Percentiles rank a stretch among this genome's conserved stretches.
phyloP scores from a whole-genome alignment of 2,888 invertebrate genomes.

The Lasioglossum villosulum region DNA sequence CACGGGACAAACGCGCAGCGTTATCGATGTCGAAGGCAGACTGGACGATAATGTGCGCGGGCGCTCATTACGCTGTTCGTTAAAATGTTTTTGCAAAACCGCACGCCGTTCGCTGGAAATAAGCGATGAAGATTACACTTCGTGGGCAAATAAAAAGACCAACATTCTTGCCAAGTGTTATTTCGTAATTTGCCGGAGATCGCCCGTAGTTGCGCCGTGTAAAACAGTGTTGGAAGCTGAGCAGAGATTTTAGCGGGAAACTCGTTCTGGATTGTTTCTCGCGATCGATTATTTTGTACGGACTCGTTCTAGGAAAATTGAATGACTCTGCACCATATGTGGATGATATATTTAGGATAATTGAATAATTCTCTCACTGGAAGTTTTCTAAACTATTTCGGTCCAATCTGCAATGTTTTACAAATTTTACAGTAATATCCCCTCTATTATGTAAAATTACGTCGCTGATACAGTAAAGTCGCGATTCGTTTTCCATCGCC shows the following conservation, averaged over 20 bases:
- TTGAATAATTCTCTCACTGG: background rate
- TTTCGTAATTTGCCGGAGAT: slow-evolving; percentile 6
- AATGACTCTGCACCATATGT: background rate
- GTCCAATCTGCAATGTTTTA: background rate
- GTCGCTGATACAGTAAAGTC: too few species aligned
- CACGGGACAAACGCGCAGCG: slow-evolving; percentile 17
- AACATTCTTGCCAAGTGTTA: background rate
- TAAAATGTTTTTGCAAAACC: slow-evolving; percentile 15
- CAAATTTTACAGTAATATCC: background rate
- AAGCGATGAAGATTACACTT: slow-evolving; percentile 21
- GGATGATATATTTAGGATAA: background rate
- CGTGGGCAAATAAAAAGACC: background rate
- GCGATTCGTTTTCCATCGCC: too few species aligned
- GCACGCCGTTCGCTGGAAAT: background rate
- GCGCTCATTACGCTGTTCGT: slow-evolving; percentile 36
- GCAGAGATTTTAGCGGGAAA: background rate
- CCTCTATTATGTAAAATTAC: background rate
- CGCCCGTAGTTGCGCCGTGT: background rate
- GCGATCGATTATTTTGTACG: background rate
- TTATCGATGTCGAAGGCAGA: slow-evolving; percentile 30
- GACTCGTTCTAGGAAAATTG: background rate
- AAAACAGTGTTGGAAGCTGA: background rate
- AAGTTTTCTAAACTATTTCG: background rate
- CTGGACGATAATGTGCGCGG: slow-evolving; percentile 28
- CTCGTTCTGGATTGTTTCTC: background rate